phyloP scores from a whole-genome alignment of 2,113 vertebrate genomes.

The Brienomyrus longianalis region DNA sequence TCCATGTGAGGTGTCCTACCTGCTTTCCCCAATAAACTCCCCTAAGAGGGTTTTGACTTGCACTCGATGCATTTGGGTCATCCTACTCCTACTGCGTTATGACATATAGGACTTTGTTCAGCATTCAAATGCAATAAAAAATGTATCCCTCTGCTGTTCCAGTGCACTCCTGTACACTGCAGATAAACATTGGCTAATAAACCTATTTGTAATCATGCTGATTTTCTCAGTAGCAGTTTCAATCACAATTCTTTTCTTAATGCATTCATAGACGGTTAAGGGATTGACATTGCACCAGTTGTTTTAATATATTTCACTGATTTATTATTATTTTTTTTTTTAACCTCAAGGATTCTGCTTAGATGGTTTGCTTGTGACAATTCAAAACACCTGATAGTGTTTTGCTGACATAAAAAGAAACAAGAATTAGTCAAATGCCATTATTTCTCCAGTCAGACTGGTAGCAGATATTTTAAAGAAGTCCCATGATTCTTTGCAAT shows the following conservation, averaged over 20 bases:
- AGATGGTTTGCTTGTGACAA: background rate
- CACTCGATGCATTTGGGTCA: no score
- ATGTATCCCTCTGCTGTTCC: background rate
- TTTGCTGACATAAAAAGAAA: background rate
- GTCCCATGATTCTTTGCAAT: no score
- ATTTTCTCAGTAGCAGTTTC: background rate
- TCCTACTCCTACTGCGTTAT: no score
- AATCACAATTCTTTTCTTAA: background rate
- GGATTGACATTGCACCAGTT: background rate
- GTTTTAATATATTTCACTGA: background rate
- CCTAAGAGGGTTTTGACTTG: no score
- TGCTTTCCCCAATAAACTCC: no score
- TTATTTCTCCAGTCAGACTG: background rate
- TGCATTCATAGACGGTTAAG: background rate
- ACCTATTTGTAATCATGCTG: background rate
- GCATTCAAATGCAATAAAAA: background rate
- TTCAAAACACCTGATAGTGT: background rate
- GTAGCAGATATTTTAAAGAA: background rate
- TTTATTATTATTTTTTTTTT: background rate
- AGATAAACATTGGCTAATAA: background rate
- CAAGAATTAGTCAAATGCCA: background rate
- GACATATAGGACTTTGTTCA: no score
- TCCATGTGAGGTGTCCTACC: no score
- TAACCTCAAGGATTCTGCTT: background rate
- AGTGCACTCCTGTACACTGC: background rate